phyloP scores from a whole-genome alignment of 2,797 vertebrate genomes.

The Iguana delicatissima region DNA sequence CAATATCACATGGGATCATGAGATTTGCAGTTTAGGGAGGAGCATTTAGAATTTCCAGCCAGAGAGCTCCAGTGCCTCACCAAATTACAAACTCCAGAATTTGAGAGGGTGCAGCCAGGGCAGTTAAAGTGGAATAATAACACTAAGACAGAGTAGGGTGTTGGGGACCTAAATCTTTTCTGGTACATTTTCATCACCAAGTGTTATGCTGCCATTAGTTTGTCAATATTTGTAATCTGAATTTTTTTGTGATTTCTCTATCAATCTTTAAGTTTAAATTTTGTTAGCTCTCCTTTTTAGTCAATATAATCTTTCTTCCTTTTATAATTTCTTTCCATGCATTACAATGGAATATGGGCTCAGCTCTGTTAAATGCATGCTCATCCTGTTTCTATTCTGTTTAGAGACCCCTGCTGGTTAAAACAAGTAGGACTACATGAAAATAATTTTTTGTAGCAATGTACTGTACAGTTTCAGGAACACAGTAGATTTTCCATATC shows the following conservation, averaged over 20 bases:
- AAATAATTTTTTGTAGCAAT: neutral
- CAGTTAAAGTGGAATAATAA: no score
- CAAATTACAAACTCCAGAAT: no score
- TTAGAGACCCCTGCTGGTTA: constrained; percentile 24
- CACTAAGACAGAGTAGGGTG: no score
- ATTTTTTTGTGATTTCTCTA: neutral
- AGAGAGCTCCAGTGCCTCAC: no score
- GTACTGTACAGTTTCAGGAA: no score
- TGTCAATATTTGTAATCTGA: neutral
- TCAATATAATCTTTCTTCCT: neutral
- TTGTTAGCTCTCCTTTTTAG: neutral
- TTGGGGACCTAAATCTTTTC: neutral
- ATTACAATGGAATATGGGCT: neutral
- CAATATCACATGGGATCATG: no score
- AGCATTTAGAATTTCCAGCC: no score
- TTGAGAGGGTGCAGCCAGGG: no score
- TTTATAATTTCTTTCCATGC: neutral
- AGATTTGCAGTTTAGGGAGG: no score
- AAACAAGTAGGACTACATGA: neutral
- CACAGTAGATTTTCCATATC: no score
- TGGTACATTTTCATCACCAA: neutral
- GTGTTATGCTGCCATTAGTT: neutral
- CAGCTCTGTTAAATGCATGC: neutral
- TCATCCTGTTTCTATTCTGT: constrained; percentile 7
- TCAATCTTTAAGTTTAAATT: neutral